Percentiles rank a stretch among this genome's conserved stretches.
These are phyloP conservation scores for Turdus rufiventris DNA, from an alignment of 2,113 vertebrate species.

Conservation along the genomic window DNA sequence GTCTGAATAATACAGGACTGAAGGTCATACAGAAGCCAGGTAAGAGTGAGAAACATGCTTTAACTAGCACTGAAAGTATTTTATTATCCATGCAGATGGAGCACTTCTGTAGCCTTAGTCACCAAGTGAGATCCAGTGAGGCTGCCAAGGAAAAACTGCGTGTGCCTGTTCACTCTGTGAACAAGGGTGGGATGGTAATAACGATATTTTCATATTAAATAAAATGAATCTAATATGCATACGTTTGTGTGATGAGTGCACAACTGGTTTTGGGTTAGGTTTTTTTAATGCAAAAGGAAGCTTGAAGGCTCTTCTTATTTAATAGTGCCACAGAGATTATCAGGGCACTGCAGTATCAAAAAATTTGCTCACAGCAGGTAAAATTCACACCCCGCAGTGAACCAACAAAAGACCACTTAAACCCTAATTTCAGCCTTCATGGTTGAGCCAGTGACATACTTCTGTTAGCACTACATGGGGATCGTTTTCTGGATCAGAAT, in stretches of 20 bases:
- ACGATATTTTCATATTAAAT: background rate
- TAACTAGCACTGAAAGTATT: background rate
- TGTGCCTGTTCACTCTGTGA: background rate
- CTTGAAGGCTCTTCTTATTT: background rate
- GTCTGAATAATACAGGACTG: background rate
- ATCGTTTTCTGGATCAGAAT: background rate
- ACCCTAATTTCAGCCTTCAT: background rate
- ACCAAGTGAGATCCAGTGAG: background rate
- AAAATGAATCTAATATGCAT: background rate
- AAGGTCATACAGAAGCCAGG: background rate
- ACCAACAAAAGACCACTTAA: constrained; percentile 21
- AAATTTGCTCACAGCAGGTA: background rate
- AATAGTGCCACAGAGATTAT: background rate
- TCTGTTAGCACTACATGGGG: background rate
- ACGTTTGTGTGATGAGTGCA: background rate
- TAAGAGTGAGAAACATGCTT: background rate
- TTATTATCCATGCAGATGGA: background rate
- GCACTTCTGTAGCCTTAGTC: background rate
- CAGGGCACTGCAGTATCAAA: background rate
- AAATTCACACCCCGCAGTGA: background rate
- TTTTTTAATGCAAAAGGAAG: background rate
- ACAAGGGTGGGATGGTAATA: background rate
- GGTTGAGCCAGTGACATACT: background rate
- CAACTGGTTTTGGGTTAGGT: background rate
- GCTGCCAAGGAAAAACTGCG: background rate